Conservation (phyloP, 1,140 invertebrate species). For the Ostrea denselamellosa region DNA sequence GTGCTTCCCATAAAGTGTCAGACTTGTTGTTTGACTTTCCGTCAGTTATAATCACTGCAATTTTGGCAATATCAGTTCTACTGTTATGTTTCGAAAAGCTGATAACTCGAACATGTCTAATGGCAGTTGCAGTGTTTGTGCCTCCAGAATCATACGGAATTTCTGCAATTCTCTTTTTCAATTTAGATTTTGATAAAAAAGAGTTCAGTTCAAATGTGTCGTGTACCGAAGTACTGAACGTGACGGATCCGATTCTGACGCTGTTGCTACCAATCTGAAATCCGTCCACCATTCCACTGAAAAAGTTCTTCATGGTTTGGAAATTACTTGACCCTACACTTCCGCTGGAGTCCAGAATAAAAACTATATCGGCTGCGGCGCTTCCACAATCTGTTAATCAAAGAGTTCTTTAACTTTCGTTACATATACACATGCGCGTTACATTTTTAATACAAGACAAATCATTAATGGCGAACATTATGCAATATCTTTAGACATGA, state of each 20-base stretch:
- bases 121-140: conserved; percentile 65
- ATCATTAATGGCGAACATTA: too few relatives aligned
- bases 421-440: too few relatives aligned
- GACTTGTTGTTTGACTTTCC: conserved; percentile 62
- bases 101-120: conserved; percentile 57
- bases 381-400: conserved; percentile 54
- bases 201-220: conserved; percentile 68
- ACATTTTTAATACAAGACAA: too few relatives aligned
- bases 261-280: conserved; percentile 38
- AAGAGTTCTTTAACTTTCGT: too few relatives aligned
- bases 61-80: conserved; percentile 57
- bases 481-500: too few relatives aligned
- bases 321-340: conserved; percentile 66
- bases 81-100: conserved; percentile 56
- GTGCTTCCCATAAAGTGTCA: conserved; percentile 61
- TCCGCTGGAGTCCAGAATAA: conserved; percentile 69
- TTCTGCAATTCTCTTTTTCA: conserved; percentile 57
- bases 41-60: conserved; percentile 70
- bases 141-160: conserved; percentile 58
- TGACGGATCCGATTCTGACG: not conserved
- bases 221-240: not conserved
- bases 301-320: conserved; percentile 62
- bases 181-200: conserved; percentile 55
- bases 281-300: conserved; percentile 50
- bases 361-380: conserved; percentile 66